Evolutionary conservation across 2,888 invertebrate species (phyloP), one percentile per base, ranked within the genome.

Genomic region (Acronicta psi): DNA sequence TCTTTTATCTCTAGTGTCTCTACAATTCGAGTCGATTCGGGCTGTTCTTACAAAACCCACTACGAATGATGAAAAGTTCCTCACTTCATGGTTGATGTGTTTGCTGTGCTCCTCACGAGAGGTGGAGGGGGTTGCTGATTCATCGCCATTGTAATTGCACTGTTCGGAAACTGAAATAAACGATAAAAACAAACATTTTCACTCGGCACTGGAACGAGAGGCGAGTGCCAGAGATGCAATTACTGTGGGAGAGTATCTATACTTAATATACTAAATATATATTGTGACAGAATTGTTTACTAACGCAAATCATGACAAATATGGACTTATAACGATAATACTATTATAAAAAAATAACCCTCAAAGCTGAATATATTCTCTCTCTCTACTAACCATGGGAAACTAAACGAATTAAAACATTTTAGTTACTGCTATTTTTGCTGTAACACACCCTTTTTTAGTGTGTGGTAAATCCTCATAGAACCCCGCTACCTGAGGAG

Each of bases 81-180:
- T 94, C 91, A 94, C 94, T 93, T 94, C 90, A 94, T 94, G 69
- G 88, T 92, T 63, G 88, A 81, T 29, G 93, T 86, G 92, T 95
- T 95, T 77, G 94, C 93, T 42, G 95, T 89, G 68, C 92, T 93
- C 81, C 95, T 91, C 77, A 95, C 95, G 60, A 95, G 90, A 45
- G 95, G 95, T 84, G 93, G 90, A 85, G 95, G 91, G 85, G 89
- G 94, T 85, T 88, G 95, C 91, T 91, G 93, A 57, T 88, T 86
- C 94, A 94, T 94, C 89, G 93, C 92, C 92, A 94, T 92, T 85
- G 93, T 88, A 77, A 94, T 88, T 82, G 93, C 90, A 88, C 86
- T 94, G 90, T 92, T 94, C 82, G 92, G 90, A 87, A 93, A 94
- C 93, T 94, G 94, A 83, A 92, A 92, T 84, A 83, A 91, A 91